Evolutionary conservation across 2,113 vertebrate species (phyloP).

Genomic region (Fregetta grallaria): DNA sequence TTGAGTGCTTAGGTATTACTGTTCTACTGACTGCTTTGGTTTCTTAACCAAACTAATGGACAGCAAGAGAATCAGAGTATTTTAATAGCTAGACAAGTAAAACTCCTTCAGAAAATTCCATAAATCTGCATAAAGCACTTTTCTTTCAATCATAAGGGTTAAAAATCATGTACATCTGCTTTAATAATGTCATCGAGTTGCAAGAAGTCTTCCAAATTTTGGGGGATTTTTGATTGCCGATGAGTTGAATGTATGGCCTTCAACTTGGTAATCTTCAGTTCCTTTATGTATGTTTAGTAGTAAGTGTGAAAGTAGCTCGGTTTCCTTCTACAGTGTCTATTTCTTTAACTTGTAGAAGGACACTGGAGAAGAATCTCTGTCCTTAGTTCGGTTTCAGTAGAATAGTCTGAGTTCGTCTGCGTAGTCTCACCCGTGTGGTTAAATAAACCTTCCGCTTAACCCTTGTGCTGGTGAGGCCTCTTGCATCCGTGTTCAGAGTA

Average conservation of each 20-base stretch:
- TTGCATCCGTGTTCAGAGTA: neutral
- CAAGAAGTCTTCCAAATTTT: neutral
- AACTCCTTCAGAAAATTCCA: neutral
- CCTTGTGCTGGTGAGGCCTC: neutral
- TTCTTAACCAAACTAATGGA: neutral
- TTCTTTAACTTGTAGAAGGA: neutral
- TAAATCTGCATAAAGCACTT: neutral
- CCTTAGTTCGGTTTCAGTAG: neutral
- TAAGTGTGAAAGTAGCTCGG: neutral
- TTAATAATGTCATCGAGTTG: neutral
- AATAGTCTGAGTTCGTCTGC: neutral
- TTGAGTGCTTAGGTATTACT: neutral
- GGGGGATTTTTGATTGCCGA: neutral
- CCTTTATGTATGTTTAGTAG: neutral
- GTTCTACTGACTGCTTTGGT: neutral
- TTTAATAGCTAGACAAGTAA: neutral
- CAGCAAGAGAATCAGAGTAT: neutral
- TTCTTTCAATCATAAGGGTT: neutral
- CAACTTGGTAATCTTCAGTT: neutral
- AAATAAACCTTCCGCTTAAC: neutral
- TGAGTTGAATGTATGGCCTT: neutral
- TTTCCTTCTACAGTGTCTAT: neutral
- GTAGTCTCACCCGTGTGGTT: neutral
- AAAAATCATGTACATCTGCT: neutral
- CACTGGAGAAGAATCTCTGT: neutral